Conservation (phyloP, 2,113 vertebrate genomes). For the Dendrocopos noguchii region DNA sequence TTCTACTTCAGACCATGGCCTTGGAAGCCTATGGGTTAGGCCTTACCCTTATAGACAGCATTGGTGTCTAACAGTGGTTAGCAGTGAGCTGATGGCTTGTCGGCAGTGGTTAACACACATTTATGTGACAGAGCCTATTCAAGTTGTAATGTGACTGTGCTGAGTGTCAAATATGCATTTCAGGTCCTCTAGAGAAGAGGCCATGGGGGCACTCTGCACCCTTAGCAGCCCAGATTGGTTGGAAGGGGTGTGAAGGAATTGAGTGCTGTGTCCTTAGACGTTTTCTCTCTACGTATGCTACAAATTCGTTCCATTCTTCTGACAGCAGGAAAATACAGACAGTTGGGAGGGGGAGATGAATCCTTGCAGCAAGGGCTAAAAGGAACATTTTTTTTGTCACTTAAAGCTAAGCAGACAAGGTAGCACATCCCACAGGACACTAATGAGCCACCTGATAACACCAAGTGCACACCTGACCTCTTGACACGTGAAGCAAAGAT, state of each 20-base stretch:
- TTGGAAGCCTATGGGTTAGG: background rate
- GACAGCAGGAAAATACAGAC: background rate
- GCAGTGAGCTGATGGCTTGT: background rate
- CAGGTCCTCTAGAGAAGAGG: background rate
- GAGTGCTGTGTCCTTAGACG: background rate
- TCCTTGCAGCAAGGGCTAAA: constrained; percentile 21
- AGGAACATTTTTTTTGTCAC: constrained; percentile 16
- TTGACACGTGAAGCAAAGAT: constrained; percentile 55
- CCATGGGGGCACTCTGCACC: background rate
- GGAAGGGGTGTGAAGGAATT: background rate
- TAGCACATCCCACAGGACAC: constrained; percentile 28
- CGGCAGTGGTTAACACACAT: background rate
- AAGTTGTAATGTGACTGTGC: background rate
- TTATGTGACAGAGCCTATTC: background rate
- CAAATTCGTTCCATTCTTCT: background rate
- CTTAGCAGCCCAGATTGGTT: background rate
- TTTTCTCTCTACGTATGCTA: background rate
- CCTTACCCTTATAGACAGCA: background rate
- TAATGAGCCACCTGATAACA: constrained; percentile 65
- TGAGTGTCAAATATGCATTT: background rate
- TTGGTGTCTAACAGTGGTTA: fast-evolving
- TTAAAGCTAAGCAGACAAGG: constrained; percentile 38
- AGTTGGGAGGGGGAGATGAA: background rate
- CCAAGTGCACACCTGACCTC: constrained; percentile 55
- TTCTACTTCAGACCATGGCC: background rate